A percentile compares a stretch with the other conserved stretches of the same genome.
Conservation (phyloP, 2,797 vertebrate species). For the Betta splendens region DNA sequence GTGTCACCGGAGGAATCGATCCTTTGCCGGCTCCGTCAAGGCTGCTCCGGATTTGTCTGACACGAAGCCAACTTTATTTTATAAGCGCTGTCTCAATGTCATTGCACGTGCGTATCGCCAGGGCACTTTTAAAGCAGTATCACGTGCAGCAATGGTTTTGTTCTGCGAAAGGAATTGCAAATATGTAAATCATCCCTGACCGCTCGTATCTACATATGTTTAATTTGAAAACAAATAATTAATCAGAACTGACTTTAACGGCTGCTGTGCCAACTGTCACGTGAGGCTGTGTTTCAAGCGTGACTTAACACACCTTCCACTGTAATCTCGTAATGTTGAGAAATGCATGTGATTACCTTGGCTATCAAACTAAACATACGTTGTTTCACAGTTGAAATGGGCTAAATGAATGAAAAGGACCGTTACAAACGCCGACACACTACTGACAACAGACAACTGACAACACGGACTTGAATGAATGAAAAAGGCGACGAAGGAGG, state of each 20-base stretch:
- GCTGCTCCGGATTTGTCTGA: neutral
- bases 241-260: neutral
- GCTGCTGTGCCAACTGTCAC: too few relatives aligned
- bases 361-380: neutral
- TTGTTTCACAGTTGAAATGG: neutral
- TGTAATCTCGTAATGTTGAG: too few relatives aligned
- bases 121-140: neutral
- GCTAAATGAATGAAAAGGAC: neutral
- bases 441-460: neutral
- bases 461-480: slow-evolving; percentile 45
- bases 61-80: neutral
- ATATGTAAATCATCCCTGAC: neutral
- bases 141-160: neutral
- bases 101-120: neutral
- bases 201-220: neutral
- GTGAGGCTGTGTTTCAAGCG: too few relatives aligned
- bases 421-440: neutral
- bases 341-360: too few relatives aligned
- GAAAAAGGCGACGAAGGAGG: slow-evolving; percentile 7
- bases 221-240: neutral
- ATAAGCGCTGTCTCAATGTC: neutral
- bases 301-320: too few relatives aligned
- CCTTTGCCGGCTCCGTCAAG: neutral
- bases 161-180: neutral
- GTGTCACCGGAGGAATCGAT: neutral